Conservation (phyloP, 2,888 invertebrate species). For the Dynastes maya region DNA sequence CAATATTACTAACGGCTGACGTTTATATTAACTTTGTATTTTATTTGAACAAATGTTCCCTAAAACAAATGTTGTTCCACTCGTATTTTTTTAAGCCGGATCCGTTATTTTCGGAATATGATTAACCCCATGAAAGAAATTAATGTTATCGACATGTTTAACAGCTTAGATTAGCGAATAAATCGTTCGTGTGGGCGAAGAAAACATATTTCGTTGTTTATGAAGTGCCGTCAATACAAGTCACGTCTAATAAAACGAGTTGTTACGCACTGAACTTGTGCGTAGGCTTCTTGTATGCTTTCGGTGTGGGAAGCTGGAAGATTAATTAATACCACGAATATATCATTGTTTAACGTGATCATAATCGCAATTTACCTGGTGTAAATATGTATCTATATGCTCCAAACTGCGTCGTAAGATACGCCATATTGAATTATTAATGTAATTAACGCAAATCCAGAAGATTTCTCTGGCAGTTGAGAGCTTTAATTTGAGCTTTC, state of each 20-base stretch:
- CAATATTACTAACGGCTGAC: too few species aligned
- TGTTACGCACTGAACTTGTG: slow-evolving; percentile 1
- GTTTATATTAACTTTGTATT: too few species aligned
- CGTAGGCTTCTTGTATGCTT: neutral
- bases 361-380: neutral
- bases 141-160: neutral
- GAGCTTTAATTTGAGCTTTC: too few species aligned
- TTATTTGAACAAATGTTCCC: too few species aligned
- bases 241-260: neutral
- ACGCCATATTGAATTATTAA: neutral
- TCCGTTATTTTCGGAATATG: neutral
- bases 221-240: slow-evolving; percentile 2
- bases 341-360: slow-evolving; percentile 8
- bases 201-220: neutral
- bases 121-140: slow-evolving; percentile 9
- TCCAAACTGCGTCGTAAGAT: neutral
- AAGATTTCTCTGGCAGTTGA: too few species aligned
- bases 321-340: neutral
- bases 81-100: neutral
- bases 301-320: neutral
- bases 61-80: too few species aligned
- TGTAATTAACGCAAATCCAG: too few species aligned
- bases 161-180: neutral
- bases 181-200: slow-evolving; percentile 1
- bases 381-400: neutral